Conservation (phyloP, 2,113 vertebrate species). For the Cyanoliseus patagonus region DNA sequence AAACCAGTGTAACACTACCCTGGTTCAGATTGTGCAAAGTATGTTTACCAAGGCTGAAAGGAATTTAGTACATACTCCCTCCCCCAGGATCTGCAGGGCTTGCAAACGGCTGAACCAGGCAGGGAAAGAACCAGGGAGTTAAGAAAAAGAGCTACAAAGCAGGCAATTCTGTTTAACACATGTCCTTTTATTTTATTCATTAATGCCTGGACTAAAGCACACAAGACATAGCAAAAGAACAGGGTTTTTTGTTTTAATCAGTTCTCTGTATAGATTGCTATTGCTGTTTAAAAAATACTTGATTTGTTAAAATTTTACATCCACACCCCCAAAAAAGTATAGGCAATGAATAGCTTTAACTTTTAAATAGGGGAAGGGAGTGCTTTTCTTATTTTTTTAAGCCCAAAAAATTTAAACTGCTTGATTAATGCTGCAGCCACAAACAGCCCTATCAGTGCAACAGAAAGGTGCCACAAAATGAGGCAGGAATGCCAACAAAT, state of each 20-base stretch:
- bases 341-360: background rate
- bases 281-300: background rate
- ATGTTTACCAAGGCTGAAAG: conserved; percentile 65
- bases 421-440: background rate
- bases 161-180: background rate
- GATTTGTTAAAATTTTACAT: background rate
- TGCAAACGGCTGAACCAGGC: background rate
- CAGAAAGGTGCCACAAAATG: background rate
- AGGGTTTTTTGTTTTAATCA: background rate
- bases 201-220: background rate
- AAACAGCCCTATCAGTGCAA: background rate
- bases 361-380: background rate
- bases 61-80: conserved; percentile 41
- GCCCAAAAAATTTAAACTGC: background rate
- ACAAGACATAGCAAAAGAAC: background rate
- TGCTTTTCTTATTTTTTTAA: background rate
- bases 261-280: background rate
- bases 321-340: background rate
- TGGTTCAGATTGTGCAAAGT: conserved; percentile 44
- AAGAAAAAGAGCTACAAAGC: background rate
- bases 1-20: conserved; percentile 34
- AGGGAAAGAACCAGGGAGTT: background rate
- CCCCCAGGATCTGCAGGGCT: conserved; percentile 10
- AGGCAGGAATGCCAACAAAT: background rate
- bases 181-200: background rate